Conservation (phyloP, 2,888 invertebrate genomes). For the Sepioteuthis lessoniana region DNA sequence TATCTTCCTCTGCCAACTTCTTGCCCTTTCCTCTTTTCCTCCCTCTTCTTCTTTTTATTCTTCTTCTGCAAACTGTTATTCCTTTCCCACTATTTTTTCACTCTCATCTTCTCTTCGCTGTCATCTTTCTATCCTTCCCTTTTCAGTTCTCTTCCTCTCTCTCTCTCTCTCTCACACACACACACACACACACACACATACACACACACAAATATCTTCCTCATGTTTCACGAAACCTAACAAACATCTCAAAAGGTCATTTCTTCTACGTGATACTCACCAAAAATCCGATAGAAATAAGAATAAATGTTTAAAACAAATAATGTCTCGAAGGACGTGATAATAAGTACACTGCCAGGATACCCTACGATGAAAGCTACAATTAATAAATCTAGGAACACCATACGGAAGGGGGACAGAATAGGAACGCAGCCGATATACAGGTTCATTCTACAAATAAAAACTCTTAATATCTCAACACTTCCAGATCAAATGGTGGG, state of each 20-base stretch:
- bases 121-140: too few relatives aligned
- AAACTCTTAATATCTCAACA: background rate
- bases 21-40: too few relatives aligned
- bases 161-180: too few relatives aligned
- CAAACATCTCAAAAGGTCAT: background rate
- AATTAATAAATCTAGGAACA: background rate
- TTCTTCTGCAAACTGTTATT: too few relatives aligned
- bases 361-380: background rate
- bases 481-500: background rate
- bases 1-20: too few relatives aligned
- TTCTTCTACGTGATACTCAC: background rate
- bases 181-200: too few relatives aligned
- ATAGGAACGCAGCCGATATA: background rate
- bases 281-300: background rate
- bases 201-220: background rate
- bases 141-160: too few relatives aligned
- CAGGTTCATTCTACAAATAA: background rate
- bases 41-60: too few relatives aligned
- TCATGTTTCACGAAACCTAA: background rate
- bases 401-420: background rate
- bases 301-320: background rate
- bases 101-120: too few relatives aligned
- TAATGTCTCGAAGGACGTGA: background rate
- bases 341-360: background rate
- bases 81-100: too few relatives aligned